phyloP scores from a whole-genome alignment of 2,797 vertebrate species.

The Kryptopterus vitreolus region DNA sequence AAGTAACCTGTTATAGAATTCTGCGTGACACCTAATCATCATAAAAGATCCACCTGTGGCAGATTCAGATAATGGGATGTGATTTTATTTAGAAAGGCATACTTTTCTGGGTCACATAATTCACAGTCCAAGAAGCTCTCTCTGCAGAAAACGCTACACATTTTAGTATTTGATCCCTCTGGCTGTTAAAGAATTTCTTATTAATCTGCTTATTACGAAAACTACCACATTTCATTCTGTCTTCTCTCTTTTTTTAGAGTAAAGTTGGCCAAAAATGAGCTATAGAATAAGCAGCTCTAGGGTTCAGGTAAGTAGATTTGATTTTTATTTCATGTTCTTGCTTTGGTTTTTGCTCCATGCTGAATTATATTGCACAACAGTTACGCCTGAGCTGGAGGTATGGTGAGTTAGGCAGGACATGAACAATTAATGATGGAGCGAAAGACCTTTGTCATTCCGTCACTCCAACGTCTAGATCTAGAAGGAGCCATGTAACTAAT shows the following conservation, averaged over 20 bases:
- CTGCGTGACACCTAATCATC: background rate
- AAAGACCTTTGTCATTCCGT: background rate
- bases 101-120: background rate
- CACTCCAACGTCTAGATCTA: too few relatives aligned
- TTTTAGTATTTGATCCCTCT: background rate
- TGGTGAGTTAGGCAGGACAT: background rate
- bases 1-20: background rate
- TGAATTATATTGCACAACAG: background rate
- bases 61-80: slow-evolving; percentile 1
- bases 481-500: background rate
- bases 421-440: background rate
- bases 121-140: background rate
- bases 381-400: background rate
- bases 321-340: background rate
- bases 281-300: background rate
- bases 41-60: background rate
- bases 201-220: background rate
- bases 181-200: background rate
- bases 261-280: slow-evolving; percentile 15
- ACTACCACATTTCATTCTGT: background rate
- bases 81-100: background rate
- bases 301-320: background rate
- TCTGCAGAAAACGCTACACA: background rate
- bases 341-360: background rate
- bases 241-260: slow-evolving; percentile 24